Percentiles rank a stretch among this genome's conserved stretches.
Evolutionary conservation across 1,140 invertebrate species (phyloP).

Genomic region (Oryzaephilus surinamensis): DNA sequence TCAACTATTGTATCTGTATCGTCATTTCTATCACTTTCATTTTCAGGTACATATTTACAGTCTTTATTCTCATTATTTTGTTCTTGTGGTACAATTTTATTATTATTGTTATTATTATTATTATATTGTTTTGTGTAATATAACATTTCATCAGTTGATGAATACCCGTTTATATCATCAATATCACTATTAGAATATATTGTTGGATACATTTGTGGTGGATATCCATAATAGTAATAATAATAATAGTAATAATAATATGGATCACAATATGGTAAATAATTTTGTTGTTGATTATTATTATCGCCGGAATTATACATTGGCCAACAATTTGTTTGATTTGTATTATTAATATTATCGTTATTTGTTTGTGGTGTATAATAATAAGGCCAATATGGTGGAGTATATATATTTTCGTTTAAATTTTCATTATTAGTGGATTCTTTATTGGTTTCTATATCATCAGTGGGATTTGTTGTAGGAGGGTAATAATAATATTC

Average conservation of each 20-base stretch:
- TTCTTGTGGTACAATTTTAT: background rate
- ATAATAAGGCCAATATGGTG: conserved; percentile 15
- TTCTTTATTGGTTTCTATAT: no score
- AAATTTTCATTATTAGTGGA: no score
- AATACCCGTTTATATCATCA: conserved; percentile 36
- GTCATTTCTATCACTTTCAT: no score
- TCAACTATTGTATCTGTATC: background rate
- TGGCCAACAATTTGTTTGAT: conserved; percentile 4
- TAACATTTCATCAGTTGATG: conserved; percentile 38
- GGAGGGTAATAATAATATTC: conserved; percentile 13
- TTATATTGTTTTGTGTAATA: conserved; percentile 28
- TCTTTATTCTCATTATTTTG: conserved; percentile 1
- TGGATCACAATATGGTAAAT: conserved; percentile 27
- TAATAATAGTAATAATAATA: conserved; percentile 32
- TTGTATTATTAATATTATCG: conserved; percentile 1
- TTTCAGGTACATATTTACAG: background rate
- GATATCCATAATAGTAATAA: conserved; percentile 19
- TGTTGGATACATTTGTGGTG: conserved; percentile 20
- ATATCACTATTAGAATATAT: conserved; percentile 30
- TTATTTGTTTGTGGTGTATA: conserved; percentile 12
- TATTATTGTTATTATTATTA: no score
- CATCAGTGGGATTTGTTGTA: conserved; percentile 8
- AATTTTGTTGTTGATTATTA: conserved; percentile 13
- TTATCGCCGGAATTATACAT: conserved; percentile 20
- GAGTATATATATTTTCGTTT: no score